Evolutionary conservation across 1,140 invertebrate genomes (phyloP), one percentile per base, ranked within the genome.

Genomic region (Luehdorfia chinensis): DNA sequence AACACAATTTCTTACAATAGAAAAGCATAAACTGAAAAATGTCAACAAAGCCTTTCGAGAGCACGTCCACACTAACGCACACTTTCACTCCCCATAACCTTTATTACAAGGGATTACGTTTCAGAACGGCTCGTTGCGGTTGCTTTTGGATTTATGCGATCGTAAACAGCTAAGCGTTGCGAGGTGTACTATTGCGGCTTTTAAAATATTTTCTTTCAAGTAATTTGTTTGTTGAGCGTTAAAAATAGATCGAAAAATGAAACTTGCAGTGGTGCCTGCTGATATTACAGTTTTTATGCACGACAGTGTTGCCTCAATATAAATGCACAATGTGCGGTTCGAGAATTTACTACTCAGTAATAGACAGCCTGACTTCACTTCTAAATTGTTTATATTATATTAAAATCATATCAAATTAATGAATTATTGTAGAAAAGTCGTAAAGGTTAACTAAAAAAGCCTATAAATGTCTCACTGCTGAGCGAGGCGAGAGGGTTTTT

Each of bases 1-100:
- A 75, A 71, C 62, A 72, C 64, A 66, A 73, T 71, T 68, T 66
- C 66, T 73, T 69, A 74, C 73, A 76, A 66, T 62, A 67, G 63
- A 67, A 72, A 71, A 74, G 71, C 65, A 71, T 72, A 68, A 72
- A 66, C 45, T 58, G 57, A 60, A 71, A 71, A 76, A 76, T 73
- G 67, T 75, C 71, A 75, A 75, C 68, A 69, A 67, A 61, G 52
- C 53, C 45, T 50, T 58, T 50, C 51, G 41, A 47, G 54, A 28
- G 55, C 52, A 56, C 50, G 45, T 50, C 41, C 61, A 36, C 34
- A 37, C 37, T 48, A 55, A 43, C n/a, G 8, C 48, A 50, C 25
- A n/a, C n/a, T 12, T 50, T 16, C 47, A 23, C 11, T 8, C n/a
- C 27, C 3, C 6, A 4, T 15, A 9, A 30, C 11, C 43, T 23